These are phyloP conservation scores for Lepisosteus osseus DNA, from an alignment of 2,113 vertebrate genomes.

Conservation along the genomic window DNA sequence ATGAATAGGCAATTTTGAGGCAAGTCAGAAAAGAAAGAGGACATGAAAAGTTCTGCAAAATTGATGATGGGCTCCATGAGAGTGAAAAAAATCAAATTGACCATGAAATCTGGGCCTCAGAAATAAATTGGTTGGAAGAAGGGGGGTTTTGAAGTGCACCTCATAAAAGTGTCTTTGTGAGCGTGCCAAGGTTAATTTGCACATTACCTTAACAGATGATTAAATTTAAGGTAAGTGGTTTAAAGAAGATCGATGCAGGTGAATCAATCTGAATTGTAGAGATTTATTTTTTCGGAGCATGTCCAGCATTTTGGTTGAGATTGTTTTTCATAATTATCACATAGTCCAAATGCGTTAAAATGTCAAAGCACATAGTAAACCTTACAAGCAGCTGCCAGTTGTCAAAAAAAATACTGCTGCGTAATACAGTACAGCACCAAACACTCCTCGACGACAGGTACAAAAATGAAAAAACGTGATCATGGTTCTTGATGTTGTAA, in stretches of 20 bases:
- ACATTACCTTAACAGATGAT: conserved; percentile 61
- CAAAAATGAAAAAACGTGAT: no score
- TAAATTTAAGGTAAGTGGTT: conserved; percentile 47
- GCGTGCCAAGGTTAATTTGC: conserved; percentile 65
- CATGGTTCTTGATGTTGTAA: no score
- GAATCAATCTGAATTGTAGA: conserved; percentile 24
- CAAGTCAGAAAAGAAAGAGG: conserved; percentile 62
- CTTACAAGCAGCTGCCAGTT: no score
- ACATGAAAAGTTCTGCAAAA: conserved; percentile 73
- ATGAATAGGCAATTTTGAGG: conserved; percentile 71
- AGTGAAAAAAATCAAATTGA: conserved; percentile 71
- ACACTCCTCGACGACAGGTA: no score
- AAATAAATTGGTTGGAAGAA: conserved; percentile 69
- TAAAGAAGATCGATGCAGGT: conserved; percentile 42
- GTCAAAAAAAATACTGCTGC: no score
- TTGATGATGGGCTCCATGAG: conserved; percentile 71
- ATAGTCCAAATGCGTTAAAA: background rate
- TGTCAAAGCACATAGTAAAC: no score
- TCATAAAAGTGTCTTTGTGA: conserved; percentile 54
- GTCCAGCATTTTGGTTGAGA: background rate
- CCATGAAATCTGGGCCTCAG: conserved; percentile 69
- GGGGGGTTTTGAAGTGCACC: conserved; percentile 45
- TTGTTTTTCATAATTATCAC: background rate
- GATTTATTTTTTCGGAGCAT: background rate
- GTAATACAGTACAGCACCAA: no score